A percentile compares a stretch with the other conserved stretches of the same genome.
Evolutionary conservation across 2,113 vertebrate species (phyloP).

Genomic region (Gymnobelideus leadbeateri): DNA sequence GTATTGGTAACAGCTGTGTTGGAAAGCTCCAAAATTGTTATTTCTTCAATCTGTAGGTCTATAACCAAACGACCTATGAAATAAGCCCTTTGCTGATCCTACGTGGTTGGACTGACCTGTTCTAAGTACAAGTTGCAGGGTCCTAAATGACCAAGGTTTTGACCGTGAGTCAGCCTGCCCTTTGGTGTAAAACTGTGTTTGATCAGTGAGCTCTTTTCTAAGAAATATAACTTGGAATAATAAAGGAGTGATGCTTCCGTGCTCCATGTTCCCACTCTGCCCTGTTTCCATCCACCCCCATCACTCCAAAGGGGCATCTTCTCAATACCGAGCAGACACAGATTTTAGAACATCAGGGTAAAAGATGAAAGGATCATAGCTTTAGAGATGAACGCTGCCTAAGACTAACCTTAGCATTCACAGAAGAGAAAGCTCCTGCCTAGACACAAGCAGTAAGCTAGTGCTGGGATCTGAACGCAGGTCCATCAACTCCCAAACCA

Average conservation of each 20-base stretch:
- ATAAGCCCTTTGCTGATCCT: constrained; percentile 67
- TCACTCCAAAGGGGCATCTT: not conserved
- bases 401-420: no score
- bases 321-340: not conserved
- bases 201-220: constrained; percentile 40
- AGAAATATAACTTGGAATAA: constrained; percentile 6
- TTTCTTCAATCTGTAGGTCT: constrained; percentile 69
- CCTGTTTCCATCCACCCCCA: not conserved
- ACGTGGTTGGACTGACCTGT: constrained; percentile 63
- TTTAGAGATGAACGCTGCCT: no score
- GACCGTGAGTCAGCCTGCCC: constrained; percentile 17
- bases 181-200: not conserved
- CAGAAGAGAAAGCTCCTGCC: no score
- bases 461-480: not conserved
- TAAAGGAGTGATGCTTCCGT: constrained; percentile 44
- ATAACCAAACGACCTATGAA: constrained; percentile 49
- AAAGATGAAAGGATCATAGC: not conserved
- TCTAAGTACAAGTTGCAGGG: constrained; percentile 49
- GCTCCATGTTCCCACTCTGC: not conserved
- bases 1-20: constrained; percentile 65
- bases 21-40: constrained; percentile 57
- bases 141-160: constrained; percentile 42
- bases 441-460: not conserved
- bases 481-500: not conserved
- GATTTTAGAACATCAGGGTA: not conserved